Conservation (phyloP, 1,140 invertebrate genomes). For the Nasonia vitripennis region DNA sequence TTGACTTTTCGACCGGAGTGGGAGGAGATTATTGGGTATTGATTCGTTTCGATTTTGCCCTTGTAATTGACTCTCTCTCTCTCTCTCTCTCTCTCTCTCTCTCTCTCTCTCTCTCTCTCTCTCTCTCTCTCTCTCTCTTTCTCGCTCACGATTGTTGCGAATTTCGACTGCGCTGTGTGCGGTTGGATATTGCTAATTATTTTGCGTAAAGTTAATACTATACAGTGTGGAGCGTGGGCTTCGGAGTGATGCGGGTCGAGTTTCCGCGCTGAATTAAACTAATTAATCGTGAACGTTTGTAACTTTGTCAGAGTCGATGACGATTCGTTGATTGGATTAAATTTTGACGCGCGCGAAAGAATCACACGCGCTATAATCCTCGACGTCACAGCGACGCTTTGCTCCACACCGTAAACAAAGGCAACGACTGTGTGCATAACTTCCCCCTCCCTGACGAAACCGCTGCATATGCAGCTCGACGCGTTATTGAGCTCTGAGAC, state of each 20-base stretch:
- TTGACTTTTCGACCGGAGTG: not conserved
- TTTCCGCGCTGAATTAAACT: too few relatives aligned
- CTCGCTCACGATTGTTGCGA: not conserved
- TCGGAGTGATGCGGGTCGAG: too few relatives aligned
- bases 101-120: too few relatives aligned
- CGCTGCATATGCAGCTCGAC: not conserved
- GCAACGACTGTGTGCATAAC: not conserved
- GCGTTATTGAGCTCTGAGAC: not conserved
- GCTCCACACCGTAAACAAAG: not conserved
- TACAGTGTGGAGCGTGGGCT: too few relatives aligned
- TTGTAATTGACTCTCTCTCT: not conserved
- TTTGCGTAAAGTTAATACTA: too few relatives aligned
- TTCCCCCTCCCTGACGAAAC: not conserved
- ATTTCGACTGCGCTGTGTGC: not conserved
- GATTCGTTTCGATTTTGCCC: not conserved
- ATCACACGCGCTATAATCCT: not conserved
- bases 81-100: too few relatives aligned
- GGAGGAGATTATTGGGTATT: not conserved
- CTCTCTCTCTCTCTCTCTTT: too few relatives aligned
- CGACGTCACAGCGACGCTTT: not conserved
- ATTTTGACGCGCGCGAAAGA: not conserved
- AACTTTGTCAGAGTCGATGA: too few relatives aligned
- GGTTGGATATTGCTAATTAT: too few relatives aligned
- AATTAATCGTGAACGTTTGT: too few relatives aligned
- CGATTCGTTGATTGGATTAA: too few relatives aligned